These are phyloP conservation scores for Eutolmus rufibarbis DNA, from an alignment of 2,888 invertebrate genomes.

Conservation along the genomic window DNA sequence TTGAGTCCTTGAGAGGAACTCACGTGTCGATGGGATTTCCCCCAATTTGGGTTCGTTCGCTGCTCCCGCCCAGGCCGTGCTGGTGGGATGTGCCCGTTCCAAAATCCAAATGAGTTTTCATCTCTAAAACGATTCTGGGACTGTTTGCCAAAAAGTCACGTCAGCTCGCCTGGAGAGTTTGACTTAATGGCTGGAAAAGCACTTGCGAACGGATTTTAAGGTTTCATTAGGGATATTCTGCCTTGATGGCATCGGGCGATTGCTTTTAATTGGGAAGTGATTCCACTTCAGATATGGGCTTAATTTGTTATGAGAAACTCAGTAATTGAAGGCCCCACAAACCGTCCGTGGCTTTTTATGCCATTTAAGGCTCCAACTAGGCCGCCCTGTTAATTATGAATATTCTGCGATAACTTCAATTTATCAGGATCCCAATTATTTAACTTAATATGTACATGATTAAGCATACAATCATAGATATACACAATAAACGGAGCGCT, in stretches of 20 bases:
- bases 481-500: too few relatives aligned
- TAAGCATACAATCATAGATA: too few relatives aligned
- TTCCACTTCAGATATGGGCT: neutral
- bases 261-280: constrained; percentile 22
- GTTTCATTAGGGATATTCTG: constrained; percentile 18
- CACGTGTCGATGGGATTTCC: constrained; percentile 48
- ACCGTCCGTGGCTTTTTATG: neutral
- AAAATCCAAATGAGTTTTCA: neutral
- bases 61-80: neutral
- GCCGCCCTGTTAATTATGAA: too few relatives aligned
- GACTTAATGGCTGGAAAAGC: constrained; percentile 26
- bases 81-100: neutral
- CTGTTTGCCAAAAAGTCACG: constrained; percentile 29
- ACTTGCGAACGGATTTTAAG: neutral
- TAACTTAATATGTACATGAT: too few relatives aligned
- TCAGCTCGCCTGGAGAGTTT: neutral
- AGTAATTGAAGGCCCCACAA: neutral
- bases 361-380: neutral
- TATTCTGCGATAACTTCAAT: too few relatives aligned
- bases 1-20: constrained; percentile 49
- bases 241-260: neutral
- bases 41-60: neutral
- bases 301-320: neutral
- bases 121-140: neutral
- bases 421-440: too few relatives aligned